Conservation (phyloP, 2,888 invertebrate genomes). For the Drosophila tripunctata region DNA sequence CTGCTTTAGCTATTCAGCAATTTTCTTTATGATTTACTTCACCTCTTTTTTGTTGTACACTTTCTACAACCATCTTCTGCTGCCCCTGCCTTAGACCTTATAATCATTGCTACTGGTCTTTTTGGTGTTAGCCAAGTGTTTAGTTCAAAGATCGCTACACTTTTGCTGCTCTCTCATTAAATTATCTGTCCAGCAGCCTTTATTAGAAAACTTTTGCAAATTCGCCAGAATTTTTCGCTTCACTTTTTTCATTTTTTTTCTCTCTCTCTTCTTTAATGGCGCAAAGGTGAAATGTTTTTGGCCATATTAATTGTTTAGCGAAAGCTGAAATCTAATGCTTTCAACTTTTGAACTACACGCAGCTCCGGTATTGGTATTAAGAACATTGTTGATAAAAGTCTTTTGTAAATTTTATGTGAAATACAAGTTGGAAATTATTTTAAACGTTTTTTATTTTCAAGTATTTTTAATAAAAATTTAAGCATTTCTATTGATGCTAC, state of each 20-base stretch:
- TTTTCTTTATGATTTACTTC: slow-evolving; percentile 45
- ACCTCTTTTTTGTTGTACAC: background rate
- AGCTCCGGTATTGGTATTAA: slow-evolving; percentile 10
- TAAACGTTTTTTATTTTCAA: no score
- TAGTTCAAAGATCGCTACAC: slow-evolving; percentile 65
- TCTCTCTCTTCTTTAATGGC: background rate
- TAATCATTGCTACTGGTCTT: slow-evolving; percentile 70
- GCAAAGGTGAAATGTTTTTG: slow-evolving; percentile 49
- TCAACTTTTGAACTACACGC: slow-evolving; percentile 31
- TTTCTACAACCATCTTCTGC: background rate
- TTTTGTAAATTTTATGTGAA: no score
- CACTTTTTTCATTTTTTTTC: background rate
- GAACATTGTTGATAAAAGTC: background rate
- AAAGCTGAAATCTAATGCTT: slow-evolving; percentile 36
- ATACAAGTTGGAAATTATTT: no score
- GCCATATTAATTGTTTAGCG: slow-evolving; percentile 43
- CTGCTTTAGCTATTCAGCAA: slow-evolving; percentile 28
- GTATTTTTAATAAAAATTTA: no score
- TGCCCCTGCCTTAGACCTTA: background rate
- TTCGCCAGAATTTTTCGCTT: slow-evolving; percentile 13
- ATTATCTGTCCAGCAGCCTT: slow-evolving; percentile 43
- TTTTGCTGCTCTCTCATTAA: slow-evolving; percentile 32
- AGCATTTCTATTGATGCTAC: no score
- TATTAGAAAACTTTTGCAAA: slow-evolving; percentile 28
- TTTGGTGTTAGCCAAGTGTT: slow-evolving; percentile 10